phyloP scores from a whole-genome alignment of 2,888 invertebrate genomes.

The Pharmacophagus antenor region DNA sequence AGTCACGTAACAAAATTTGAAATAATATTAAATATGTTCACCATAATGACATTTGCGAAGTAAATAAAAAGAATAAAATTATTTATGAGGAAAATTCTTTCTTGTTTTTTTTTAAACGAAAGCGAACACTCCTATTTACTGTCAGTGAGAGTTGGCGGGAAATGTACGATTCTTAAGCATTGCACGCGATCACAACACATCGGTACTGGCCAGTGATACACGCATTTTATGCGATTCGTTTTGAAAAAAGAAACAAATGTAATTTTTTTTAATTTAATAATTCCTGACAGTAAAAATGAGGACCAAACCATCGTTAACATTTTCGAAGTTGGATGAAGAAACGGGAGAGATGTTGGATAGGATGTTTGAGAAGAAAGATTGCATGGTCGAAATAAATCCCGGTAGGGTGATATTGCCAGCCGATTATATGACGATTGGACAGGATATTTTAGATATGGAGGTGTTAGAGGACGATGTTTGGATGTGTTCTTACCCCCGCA shows the following conservation, averaged over 20 bases:
- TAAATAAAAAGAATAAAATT: neutral
- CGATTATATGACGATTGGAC: constrained; percentile 84
- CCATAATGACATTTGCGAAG: neutral
- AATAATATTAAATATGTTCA: neutral
- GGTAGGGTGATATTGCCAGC: constrained; percentile 86
- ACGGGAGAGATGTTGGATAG: constrained; percentile 82
- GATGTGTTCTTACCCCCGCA: constrained; percentile 93
- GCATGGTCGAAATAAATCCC: constrained; percentile 87
- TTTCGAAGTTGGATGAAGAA: constrained; percentile 82
- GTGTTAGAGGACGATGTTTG: constrained; percentile 89
- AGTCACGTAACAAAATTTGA: neutral
- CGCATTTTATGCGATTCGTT: constrained; percentile 31
- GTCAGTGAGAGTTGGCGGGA: constrained; percentile 54
- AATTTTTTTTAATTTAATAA: constrained; percentile 11
- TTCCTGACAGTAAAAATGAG: constrained; percentile 52
- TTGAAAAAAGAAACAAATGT: constrained; percentile 27
- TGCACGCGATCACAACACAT: constrained; percentile 58
- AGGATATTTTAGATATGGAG: constrained; percentile 85
- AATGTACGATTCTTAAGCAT: constrained; percentile 38
- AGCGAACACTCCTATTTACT: constrained; percentile 48
- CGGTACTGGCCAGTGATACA: constrained; percentile 38
- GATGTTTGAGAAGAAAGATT: constrained; percentile 85
- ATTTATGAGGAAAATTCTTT: constrained; percentile 8
- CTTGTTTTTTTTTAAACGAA: constrained; percentile 46
- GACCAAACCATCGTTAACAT: constrained; percentile 66